Evolutionary conservation across 2,797 vertebrate genomes (phyloP), one percentile per base, ranked within the genome.

Genomic region (Myoxocephalus aenaeus): DNA sequence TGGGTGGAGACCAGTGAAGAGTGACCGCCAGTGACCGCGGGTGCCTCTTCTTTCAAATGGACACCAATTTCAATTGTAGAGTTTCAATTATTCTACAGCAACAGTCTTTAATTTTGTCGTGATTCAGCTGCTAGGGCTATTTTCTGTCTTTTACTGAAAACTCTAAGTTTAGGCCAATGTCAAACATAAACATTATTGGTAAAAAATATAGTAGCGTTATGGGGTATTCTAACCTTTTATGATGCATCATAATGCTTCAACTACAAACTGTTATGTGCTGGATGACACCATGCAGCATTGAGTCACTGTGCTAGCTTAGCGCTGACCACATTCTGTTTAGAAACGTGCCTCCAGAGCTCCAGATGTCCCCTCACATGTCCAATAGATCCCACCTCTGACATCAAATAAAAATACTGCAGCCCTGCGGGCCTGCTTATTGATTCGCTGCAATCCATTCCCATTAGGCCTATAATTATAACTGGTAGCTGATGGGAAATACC

Each of bases 1-100:
- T 81, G 90, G 92, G 91, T 86, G 86, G 86, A 84, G 86, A 81
- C 65, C 78, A 78, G 79, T 77, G 64, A 74, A 36, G 58, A 87
- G 72, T 90, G 79, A 90, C 87, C 85, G 83, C 74, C 75, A 82
- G 67, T 57, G 34, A 58, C 63, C 67, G 68, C 17, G 79, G 67
- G 0, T 58, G 62, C 70, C 70, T 83, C 70, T 80, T 75, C 81
- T 85, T 90, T 88, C 83, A 86, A 75, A 83, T 72, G 75, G 72
- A 74, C 77, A 61, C 63, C 46, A 40, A 32, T 32, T 32, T 32
- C 32, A 32, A 4, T 4, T 32, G 32, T 32, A 32, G 32, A 5
- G 2, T 69, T 82, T 84, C 32, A 82, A 73, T 74, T 73, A 62
- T 79, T 78, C 54, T 57, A 51, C 44, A 73, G 80, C 44, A 32